Conservation (phyloP, 2,888 invertebrate species). For the Alviniconcha strummeri region DNA sequence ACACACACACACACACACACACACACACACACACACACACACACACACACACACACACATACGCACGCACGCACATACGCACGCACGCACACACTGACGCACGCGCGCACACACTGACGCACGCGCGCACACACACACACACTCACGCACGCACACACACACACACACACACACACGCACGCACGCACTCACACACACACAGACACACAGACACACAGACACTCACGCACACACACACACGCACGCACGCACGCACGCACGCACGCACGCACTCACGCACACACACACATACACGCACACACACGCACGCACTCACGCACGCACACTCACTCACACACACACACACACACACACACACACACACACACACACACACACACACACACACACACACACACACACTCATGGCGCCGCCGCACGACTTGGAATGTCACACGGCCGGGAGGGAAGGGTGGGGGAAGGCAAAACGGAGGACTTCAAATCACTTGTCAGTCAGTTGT, state of each 20-base stretch:
- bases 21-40: neutral
- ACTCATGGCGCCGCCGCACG: no score
- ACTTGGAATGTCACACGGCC: neutral
- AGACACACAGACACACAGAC: neutral
- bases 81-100: conserved; percentile 1
- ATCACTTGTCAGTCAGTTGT: no score
- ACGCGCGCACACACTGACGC: neutral
- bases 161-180: neutral
- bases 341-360: neutral
- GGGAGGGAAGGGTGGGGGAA: neutral
- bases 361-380: neutral
- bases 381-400: no score
- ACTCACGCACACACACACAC: neutral
- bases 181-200: neutral
- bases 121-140: conserved; percentile 1
- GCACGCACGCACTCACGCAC: neutral
- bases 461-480: no score
- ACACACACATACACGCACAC: neutral
- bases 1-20: neutral
- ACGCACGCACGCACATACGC: neutral
- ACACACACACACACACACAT: neutral
- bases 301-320: neutral
- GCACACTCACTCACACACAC: neutral
- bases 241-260: neutral
- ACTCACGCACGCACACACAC: conserved; percentile 6